Evolutionary conservation across 2,888 invertebrate genomes (phyloP), one percentile per base, ranked within the genome.

Genomic region (Chorisops tibialis): DNA sequence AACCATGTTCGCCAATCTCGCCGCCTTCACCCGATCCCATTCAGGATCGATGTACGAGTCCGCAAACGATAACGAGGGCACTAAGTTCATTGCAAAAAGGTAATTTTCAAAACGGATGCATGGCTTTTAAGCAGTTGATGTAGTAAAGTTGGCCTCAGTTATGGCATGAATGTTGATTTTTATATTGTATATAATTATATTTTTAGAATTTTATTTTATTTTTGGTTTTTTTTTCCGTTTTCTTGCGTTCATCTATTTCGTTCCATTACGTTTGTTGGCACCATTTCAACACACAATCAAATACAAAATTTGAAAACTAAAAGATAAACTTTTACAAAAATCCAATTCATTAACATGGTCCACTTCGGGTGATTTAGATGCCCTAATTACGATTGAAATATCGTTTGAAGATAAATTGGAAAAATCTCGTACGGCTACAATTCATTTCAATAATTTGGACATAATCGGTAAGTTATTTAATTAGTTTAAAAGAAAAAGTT

Each of bases 401-500:
- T 83, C 73, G 41, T 68, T 72, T 16, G 69, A 71, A 5, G 69
- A 69, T 2, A 69, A 58, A 19, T 59, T 65, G 16, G 84, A 83
- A 67, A 81, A 82, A 37, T 70, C 82, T 47, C 86, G 91, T 69
- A 86, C 93, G 50, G 91, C 93, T 0, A 92, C 91, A 71, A 89
- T 96, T 69, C 87, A 94, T 69, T 96, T 96, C 73, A 96, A 96
- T 74, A 96, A 91, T 75, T 81, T 96, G 68, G 96, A 96, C 75
- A 90, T 96, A 59, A 96, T 96, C 66, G 95, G 93, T 90, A 73
- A 81, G 81, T 37, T 12, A 14, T 35, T 18, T 58, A 12, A 4
- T 22, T 49, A 16, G 9, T 11, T 14, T 2, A 7, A 56, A 37
- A 9, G 11, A 50, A 18, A 43, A 22, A 4, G 9, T 12, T 19